phyloP scores from a whole-genome alignment of 1,140 invertebrate genomes.

The Nilaparvata lugens region DNA sequence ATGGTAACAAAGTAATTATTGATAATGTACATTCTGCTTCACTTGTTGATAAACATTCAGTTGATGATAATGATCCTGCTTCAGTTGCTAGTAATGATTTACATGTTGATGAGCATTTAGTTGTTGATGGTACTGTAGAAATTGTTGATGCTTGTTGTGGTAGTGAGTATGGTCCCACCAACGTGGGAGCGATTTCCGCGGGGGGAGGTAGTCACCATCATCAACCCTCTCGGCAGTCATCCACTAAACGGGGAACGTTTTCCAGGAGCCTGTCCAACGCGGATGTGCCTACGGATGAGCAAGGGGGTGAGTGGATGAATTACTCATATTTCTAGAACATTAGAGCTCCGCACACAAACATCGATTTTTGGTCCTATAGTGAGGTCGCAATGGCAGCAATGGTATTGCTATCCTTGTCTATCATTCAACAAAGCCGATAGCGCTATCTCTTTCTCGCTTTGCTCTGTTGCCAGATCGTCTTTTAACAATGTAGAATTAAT shows the following conservation, averaged over 20 bases:
- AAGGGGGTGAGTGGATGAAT: constrained; percentile 50
- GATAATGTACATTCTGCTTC: too few species aligned
- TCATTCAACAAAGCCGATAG: too few species aligned
- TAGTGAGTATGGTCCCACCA: constrained; percentile 43
- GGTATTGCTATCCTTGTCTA: too few species aligned
- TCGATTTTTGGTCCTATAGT: too few species aligned
- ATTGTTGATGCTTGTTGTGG: constrained; percentile 25
- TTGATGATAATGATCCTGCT: neutral
- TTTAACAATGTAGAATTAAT: too few species aligned
- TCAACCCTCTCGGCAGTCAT: constrained; percentile 5
- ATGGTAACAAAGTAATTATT: too few species aligned
- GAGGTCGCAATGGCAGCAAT: too few species aligned
- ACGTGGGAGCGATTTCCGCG: neutral
- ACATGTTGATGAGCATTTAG: neutral
- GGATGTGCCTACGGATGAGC: constrained; percentile 70
- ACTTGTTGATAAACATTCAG: too few species aligned
- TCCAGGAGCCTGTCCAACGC: constrained; percentile 71
- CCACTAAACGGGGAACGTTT: constrained; percentile 50
- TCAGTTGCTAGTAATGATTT: neutral
- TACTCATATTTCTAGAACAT: constrained; percentile 7
- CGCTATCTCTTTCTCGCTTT: too few species aligned
- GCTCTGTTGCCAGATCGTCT: too few species aligned
- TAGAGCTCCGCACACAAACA: too few species aligned
- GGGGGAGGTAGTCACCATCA: constrained; percentile 5
- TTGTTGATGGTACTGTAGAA: constrained; percentile 3